phyloP scores from a whole-genome alignment of 2,113 vertebrate genomes.

The Bubo scandiacus region DNA sequence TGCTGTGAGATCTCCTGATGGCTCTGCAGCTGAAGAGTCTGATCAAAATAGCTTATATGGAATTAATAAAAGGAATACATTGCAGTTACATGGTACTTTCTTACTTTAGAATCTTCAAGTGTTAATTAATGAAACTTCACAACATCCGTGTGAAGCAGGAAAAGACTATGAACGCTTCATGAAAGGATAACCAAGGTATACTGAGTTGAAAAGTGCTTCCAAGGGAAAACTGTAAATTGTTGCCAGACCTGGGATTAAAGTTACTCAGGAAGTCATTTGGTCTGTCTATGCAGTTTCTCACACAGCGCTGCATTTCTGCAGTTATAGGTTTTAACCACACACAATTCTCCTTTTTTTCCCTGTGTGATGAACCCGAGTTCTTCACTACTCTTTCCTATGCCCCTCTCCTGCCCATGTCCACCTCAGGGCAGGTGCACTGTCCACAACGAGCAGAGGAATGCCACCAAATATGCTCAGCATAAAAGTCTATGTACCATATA shows the following conservation, averaged over 20 bases:
- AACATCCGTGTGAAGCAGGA: background rate
- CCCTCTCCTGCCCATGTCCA: accelerated
- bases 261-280: background rate
- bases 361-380: accelerated
- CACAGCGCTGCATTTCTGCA: background rate
- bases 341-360: background rate
- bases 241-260: background rate
- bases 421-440: background rate
- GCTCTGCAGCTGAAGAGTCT: conserved; percentile 29
- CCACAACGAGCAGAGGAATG: background rate
- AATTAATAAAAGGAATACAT: conserved; percentile 15
- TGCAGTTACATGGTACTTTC: background rate
- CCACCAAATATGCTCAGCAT: accelerated
- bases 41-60: conserved; percentile 17
- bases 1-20: conserved; percentile 17
- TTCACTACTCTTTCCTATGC: background rate
- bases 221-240: background rate
- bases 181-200: background rate
- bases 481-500: background rate
- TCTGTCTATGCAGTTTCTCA: background rate
- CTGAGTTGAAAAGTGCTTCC: background rate
- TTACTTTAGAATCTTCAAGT: background rate
- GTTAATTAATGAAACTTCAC: conserved; percentile 16
- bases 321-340: background rate
- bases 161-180: background rate